Conservation (phyloP, 2,113 vertebrate species). For the Morone saxatilis region DNA sequence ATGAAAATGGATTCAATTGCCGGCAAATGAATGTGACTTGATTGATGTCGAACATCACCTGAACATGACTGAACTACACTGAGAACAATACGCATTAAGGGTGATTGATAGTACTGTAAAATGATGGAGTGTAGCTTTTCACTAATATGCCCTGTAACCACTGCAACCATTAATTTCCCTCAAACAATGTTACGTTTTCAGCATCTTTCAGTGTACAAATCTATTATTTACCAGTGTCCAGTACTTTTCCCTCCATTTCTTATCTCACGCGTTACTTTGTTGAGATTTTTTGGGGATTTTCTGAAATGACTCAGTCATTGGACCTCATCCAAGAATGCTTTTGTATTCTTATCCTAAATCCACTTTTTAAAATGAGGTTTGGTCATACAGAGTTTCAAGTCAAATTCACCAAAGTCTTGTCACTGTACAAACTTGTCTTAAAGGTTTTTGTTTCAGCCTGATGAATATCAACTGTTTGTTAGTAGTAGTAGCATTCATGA, state of each 20-base stretch:
- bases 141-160: conserved; percentile 20
- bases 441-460: not conserved
- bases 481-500: not conserved
- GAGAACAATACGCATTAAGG: conserved; percentile 60
- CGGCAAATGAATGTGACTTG: conserved; percentile 61
- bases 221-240: not conserved
- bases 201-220: not conserved
- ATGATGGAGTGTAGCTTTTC: conserved; percentile 39
- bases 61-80: conserved; percentile 54
- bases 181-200: not conserved
- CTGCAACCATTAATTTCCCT: conserved; percentile 15
- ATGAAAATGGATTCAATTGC: conserved; percentile 72
- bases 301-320: not conserved
- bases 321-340: not conserved
- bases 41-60: conserved; percentile 73
- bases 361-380: not conserved
- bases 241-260: not conserved
- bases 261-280: not conserved
- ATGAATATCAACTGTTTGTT: not conserved
- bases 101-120: conserved; percentile 64
- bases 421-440: not conserved
- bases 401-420: not conserved
- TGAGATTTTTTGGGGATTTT: not conserved
- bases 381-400: not conserved
- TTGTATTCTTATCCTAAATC: not conserved